Evolutionary conservation across 2,888 invertebrate genomes (phyloP).

Genomic region (Drosophila picticornis): DNA sequence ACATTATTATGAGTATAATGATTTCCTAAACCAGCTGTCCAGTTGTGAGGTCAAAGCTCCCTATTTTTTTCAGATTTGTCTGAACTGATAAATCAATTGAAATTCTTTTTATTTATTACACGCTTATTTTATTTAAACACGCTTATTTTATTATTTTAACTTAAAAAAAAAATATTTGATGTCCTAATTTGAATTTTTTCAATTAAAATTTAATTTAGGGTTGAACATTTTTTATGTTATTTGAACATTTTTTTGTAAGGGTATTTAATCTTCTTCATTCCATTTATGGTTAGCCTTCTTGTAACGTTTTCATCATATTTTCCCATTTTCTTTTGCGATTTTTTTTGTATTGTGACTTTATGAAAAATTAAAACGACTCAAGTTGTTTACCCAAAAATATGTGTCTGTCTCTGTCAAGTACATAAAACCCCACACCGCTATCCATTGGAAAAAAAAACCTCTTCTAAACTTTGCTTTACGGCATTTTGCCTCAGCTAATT

Average conservation of each 20-base stretch:
- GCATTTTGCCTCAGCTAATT: conserved; percentile 71
- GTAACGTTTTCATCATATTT: conserved; percentile 20
- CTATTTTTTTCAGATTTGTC: background rate
- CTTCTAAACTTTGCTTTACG: conserved; percentile 65
- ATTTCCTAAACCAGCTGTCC: background rate
- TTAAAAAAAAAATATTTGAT: too few species aligned
- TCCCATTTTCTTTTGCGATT: conserved; percentile 58
- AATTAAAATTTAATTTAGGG: rapidly evolving
- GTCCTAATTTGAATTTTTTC: background rate
- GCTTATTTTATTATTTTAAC: background rate
- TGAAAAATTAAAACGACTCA: conserved; percentile 76
- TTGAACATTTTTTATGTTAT: background rate
- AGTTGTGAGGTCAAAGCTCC: background rate
- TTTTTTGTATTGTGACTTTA: conserved; percentile 63
- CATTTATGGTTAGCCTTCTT: background rate
- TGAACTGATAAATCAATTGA: background rate
- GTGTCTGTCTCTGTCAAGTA: conserved; percentile 42
- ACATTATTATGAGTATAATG: background rate
- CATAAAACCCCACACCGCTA: conserved; percentile 1
- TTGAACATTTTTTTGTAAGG: conserved; percentile 2
- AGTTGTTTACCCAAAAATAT: conserved; percentile 74
- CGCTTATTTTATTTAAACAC: background rate
- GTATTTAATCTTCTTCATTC: conserved; percentile 26
- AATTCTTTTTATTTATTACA: background rate
- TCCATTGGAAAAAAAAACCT: conserved; percentile 50